These are phyloP conservation scores for Quadroppia sp. DNA, from an alignment of 2,888 invertebrate species.

Conservation along the genomic window DNA sequence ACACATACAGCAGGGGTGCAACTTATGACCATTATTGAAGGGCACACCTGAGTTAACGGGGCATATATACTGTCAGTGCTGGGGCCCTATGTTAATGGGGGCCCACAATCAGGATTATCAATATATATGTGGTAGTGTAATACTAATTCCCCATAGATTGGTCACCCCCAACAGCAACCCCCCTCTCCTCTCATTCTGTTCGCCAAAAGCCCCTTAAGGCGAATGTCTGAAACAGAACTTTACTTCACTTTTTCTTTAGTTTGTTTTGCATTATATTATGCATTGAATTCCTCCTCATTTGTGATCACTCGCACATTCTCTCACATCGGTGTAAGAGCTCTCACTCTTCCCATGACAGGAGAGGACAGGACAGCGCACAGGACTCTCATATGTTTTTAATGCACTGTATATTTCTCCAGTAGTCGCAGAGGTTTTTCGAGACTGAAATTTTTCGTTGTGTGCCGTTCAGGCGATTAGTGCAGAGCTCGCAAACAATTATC, in stretches of 20 bases:
- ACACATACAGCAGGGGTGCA: constrained; percentile 36
- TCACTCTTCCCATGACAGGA: constrained; percentile 33
- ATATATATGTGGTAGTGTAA: constrained; percentile 33
- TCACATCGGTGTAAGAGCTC: not conserved
- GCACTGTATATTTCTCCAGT: constrained; percentile 16
- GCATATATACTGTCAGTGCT: constrained; percentile 14
- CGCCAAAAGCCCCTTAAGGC: constrained; percentile 20
- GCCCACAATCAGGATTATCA: constrained; percentile 32
- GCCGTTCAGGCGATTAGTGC: constrained; percentile 23
- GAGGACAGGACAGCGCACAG: constrained; percentile 12
- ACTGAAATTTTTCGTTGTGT: constrained; percentile 10
- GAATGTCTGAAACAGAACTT: constrained; percentile 33
- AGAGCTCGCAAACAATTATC: constrained; percentile 35
- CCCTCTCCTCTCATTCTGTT: no score
- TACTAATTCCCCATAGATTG: constrained; percentile 35
- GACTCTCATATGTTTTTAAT: constrained; percentile 28
- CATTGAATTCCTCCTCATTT: constrained; percentile 21
- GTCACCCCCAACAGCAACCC: not conserved
- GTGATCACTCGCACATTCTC: not conserved
- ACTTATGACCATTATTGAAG: constrained; percentile 37
- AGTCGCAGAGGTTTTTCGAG: not conserved
- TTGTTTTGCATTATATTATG: constrained; percentile 28
- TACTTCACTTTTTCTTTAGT: constrained; percentile 33
- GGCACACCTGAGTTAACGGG: constrained; percentile 37
- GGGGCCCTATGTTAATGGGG: constrained; percentile 36